Conservation (phyloP, 2,113 vertebrate genomes). For the Mastomys natalensis region DNA sequence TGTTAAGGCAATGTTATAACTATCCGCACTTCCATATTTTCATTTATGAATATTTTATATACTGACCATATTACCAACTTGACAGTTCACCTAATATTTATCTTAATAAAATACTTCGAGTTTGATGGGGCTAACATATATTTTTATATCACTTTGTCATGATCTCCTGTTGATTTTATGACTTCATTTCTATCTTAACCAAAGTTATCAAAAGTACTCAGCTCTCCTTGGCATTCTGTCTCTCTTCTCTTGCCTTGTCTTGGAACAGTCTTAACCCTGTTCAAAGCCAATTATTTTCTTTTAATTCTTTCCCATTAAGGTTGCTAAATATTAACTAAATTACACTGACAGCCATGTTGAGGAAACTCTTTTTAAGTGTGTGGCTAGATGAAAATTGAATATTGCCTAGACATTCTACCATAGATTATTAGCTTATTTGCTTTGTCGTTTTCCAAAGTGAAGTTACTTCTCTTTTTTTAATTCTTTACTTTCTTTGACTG, state of each 20-base stretch:
- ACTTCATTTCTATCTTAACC: neutral
- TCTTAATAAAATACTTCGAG: neutral
- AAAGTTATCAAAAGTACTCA: neutral
- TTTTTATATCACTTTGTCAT: neutral
- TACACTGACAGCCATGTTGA: neutral
- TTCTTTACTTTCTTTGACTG: neutral
- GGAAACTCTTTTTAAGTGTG: neutral
- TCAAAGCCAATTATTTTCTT: neutral
- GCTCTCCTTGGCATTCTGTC: neutral
- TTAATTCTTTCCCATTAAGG: neutral
- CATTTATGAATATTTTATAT: constrained; percentile 19
- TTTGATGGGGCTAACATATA: neutral
- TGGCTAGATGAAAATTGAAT: neutral
- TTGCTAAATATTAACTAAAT: neutral
- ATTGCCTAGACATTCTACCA: neutral
- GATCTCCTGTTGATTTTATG: neutral
- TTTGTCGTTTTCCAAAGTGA: neutral
- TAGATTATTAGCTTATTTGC: neutral
- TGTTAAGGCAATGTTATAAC: neutral
- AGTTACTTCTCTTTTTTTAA: neutral
- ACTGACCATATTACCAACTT: neutral
- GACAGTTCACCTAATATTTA: neutral
- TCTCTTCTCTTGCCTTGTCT: neutral
- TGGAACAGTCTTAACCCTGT: neutral
- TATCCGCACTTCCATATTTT: neutral